A percentile compares a stretch with the other conserved stretches of the same genome.
Conservation (phyloP, 2,888 invertebrate genomes). For the Hydriomena furcata region DNA sequence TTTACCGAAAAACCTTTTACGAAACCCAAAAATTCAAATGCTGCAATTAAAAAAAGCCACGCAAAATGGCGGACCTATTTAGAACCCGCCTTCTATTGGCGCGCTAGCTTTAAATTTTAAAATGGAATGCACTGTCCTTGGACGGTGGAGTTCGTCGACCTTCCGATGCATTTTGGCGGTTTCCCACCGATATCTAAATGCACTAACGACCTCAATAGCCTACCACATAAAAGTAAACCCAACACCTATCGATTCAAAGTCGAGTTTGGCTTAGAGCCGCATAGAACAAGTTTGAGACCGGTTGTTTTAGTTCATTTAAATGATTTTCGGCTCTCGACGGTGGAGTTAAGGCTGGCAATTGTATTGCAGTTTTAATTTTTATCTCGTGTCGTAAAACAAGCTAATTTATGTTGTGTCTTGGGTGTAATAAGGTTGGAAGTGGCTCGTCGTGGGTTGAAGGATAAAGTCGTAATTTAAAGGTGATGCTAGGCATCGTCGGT, state of each 20-base stretch:
- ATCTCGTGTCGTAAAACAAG: constrained; percentile 33
- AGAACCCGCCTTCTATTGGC: constrained; percentile 80
- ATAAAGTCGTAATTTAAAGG: constrained; percentile 48
- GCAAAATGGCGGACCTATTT: constrained; percentile 78
- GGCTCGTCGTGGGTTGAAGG: constrained; percentile 39
- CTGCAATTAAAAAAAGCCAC: constrained; percentile 64
- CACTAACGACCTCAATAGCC: constrained; percentile 44
- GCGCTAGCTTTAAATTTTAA: constrained; percentile 80
- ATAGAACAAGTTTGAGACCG: constrained; percentile 43
- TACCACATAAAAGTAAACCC: constrained; percentile 48
- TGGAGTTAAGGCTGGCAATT: constrained; percentile 53
- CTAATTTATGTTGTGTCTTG: constrained; percentile 37
- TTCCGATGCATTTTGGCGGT: constrained; percentile 82
- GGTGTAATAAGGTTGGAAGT: constrained; percentile 39
- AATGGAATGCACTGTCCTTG: constrained; percentile 84
- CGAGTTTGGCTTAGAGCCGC: constrained; percentile 43
- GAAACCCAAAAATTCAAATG: constrained; percentile 63
- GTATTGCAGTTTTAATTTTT: constrained; percentile 43
- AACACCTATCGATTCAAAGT: constrained; percentile 46
- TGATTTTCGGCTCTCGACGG: constrained; percentile 52
- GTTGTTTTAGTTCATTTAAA: constrained; percentile 48
- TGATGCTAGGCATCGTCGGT: constrained; percentile 48
- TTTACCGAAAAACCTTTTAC: constrained; percentile 61
- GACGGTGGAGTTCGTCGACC: constrained; percentile 76
- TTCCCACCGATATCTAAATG: constrained; percentile 57